Conservation (phyloP, 2,888 invertebrate genomes). For the Malachius bipustulatus region DNA sequence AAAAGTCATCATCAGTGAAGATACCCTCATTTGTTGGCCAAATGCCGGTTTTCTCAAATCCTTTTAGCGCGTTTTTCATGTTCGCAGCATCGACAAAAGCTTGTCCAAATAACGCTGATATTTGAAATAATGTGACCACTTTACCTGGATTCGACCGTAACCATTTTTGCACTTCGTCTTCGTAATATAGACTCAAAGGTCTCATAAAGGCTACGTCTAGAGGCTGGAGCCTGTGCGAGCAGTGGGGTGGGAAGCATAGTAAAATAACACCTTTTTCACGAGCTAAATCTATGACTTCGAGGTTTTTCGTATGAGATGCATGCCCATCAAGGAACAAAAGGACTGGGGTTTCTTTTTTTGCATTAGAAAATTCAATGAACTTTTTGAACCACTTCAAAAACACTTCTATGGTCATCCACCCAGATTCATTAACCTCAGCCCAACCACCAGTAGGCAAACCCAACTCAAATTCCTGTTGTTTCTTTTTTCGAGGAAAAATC, state of each 20-base stretch:
- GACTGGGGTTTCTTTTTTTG: constrained; percentile 12
- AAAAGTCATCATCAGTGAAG: constrained; percentile 8
- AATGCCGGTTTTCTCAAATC: constrained; percentile 17
- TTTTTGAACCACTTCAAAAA: constrained; percentile 16
- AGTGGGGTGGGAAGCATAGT: constrained; percentile 27
- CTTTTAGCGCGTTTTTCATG: constrained; percentile 22
- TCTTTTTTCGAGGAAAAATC: constrained; percentile 19
- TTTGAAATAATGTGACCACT: constrained; percentile 21
- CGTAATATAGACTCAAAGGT: constrained; percentile 22
- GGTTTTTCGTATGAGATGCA: constrained; percentile 19
- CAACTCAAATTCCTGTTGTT: neutral
- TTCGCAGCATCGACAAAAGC: constrained; percentile 22
- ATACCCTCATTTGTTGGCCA: constrained; percentile 3
- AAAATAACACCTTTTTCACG: constrained; percentile 24
- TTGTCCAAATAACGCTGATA: constrained; percentile 19
- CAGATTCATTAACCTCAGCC: constrained; percentile 10
- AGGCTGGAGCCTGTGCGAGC: constrained; percentile 23
- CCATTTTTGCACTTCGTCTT: constrained; percentile 20
- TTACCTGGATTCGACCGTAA: constrained; percentile 21
- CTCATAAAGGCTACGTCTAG: constrained; percentile 22
- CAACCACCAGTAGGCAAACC: constrained; percentile 18
- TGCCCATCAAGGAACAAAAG: constrained; percentile 16
- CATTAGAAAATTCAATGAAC: constrained; percentile 13
- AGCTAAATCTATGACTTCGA: constrained; percentile 25
- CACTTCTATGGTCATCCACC: constrained; percentile 13